Percentiles rank a stretch among this genome's conserved stretches.
phyloP scores from a whole-genome alignment of 2,888 invertebrate species.

The Crocallis elinguaria region DNA sequence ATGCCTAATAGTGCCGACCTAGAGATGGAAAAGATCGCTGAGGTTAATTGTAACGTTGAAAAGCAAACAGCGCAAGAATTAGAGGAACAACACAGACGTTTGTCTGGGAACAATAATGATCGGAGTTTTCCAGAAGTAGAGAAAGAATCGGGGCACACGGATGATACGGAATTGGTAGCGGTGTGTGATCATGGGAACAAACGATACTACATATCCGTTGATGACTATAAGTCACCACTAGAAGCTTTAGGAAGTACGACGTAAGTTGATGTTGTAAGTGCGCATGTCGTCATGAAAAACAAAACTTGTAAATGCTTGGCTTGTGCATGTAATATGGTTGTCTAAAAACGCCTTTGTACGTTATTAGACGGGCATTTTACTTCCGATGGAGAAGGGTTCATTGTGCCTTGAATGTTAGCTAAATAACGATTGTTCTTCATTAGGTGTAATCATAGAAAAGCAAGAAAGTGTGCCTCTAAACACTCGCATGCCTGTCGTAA shows the following conservation, averaged over 20 bases:
- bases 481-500: conserved; percentile 46
- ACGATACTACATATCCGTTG: conserved; percentile 32
- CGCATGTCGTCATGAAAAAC: background rate
- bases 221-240: conserved; percentile 75
- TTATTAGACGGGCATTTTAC: background rate
- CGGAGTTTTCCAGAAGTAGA: conserved; percentile 27
- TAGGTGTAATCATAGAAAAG: conserved; percentile 53
- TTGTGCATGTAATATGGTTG: conserved; percentile 19
- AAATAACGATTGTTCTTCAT: conserved; percentile 40
- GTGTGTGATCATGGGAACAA: conserved; percentile 24
- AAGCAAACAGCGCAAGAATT: background rate
- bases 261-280: conserved; percentile 54
- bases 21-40: conserved; percentile 22
- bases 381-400: conserved; percentile 4
- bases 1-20: conserved; percentile 40
- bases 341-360: background rate
- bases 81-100: background rate
- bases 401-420: conserved; percentile 28
- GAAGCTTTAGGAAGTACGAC: conserved; percentile 62
- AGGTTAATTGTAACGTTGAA: background rate
- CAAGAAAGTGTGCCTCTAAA: conserved; percentile 53
- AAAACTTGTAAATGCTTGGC: conserved; percentile 11
- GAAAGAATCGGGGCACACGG: conserved; percentile 33
- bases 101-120: conserved; percentile 3
- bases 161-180: conserved; percentile 17